Conservation (phyloP, 2,113 vertebrate species). For the Sceloporus undulatus region DNA sequence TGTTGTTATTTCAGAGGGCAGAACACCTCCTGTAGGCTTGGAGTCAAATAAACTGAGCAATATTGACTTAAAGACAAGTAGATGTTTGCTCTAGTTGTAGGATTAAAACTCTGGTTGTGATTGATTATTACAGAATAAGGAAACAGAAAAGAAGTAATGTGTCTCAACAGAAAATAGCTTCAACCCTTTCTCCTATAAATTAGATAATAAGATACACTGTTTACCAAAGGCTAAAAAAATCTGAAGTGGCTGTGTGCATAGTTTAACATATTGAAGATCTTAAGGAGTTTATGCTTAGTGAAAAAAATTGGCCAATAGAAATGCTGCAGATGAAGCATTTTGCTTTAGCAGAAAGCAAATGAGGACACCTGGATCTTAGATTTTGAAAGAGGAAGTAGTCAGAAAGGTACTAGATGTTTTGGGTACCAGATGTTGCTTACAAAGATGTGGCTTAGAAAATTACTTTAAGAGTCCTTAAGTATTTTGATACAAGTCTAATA, state of each 20-base stretch:
- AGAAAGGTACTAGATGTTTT: conserved; percentile 14
- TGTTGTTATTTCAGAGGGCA: background rate
- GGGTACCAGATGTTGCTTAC: conserved; percentile 3
- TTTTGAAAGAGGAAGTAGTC: background rate
- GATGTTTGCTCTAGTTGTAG: background rate
- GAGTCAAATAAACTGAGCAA: background rate
- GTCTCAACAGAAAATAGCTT: background rate
- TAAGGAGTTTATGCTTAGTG: background rate
- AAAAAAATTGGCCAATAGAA: background rate
- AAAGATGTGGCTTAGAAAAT: background rate
- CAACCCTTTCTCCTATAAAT: background rate
- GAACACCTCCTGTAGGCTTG: background rate
- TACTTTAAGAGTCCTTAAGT: background rate
- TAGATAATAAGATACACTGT: background rate
- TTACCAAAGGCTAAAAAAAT: background rate
- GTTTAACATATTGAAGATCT: background rate
- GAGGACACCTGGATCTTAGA: background rate
- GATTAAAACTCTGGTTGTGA: background rate
- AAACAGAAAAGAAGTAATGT: background rate
- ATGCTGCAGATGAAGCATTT: background rate
- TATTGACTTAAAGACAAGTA: background rate
- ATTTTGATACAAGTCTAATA: background rate
- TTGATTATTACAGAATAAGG: background rate
- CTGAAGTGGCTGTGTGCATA: background rate
- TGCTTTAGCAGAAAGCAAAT: background rate